Evolutionary conservation across 2,113 vertebrate genomes (phyloP), one percentile per base, ranked within the genome.

Genomic region (Elanoides forficatus): DNA sequence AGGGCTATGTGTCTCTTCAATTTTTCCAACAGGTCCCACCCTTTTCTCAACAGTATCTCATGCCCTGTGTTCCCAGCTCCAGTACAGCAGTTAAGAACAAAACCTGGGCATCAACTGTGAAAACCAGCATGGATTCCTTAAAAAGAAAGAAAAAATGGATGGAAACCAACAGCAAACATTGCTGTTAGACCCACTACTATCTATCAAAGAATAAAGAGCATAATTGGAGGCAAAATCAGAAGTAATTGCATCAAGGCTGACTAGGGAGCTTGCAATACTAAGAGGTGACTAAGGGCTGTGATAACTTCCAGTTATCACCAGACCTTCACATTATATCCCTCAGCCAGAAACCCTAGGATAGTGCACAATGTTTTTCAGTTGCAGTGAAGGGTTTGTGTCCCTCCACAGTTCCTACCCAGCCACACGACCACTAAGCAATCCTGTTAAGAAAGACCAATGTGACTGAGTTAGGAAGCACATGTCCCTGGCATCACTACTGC

Each of bases 41-140:
- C 36, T 75, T 5, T 29, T 47, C 56, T 75, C 65, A 66, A 48
- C 9, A 45, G 40, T 30, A 62, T 6, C 23, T 25, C 2, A 43
- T 10, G 23, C 15, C 34, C 8, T 0, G 1, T 22, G 32, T 4
- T 80, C 27, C 48, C 79, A 90, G n/a, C 26, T 59, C 36, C 48
- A 56, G 14, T 17, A 52, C 14, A 80, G 43, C 43, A 63, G 6
- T 55, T 60, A 76, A 53, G 14, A 72, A 52, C 21, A 56, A 63
- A 72, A 59, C n/a, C 29, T 0, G 0, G 11, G 9, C 2, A 3
- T 13, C 50, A 74, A 8, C 1, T 71, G 67, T 3, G 3, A 65
- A 81, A 73, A 40, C 1, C 22, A 38, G 6, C 12, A 2, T 1
- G 6, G 43, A 21, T 23, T 60, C 26, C 58, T 52, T 59, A 30